These are phyloP conservation scores for Leptatherina wallacei DNA, from an alignment of 2,797 vertebrate genomes.

Conservation along the genomic window DNA sequence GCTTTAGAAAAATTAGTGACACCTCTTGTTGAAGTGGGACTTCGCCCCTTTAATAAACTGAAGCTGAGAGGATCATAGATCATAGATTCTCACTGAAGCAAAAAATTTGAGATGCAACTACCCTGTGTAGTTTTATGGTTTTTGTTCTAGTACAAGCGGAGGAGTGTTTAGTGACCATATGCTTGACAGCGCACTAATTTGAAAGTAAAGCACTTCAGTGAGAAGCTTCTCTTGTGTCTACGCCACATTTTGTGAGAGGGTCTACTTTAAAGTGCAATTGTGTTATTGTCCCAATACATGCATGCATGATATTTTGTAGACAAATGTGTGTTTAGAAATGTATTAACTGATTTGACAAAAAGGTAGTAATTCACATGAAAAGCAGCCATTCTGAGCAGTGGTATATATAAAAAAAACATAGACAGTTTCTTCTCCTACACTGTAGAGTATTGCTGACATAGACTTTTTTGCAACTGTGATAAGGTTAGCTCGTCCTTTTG, in stretches of 20 bases:
- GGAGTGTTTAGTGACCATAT: slow-evolving; percentile 49
- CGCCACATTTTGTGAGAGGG: background rate
- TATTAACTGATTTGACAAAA: too few relatives aligned
- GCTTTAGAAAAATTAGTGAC: slow-evolving; percentile 61
- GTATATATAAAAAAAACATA: background rate
- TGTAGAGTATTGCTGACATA: background rate
- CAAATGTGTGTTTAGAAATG: background rate
- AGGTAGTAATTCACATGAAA: too few relatives aligned
- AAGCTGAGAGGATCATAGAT: slow-evolving; percentile 21
- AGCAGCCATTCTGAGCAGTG: too few relatives aligned
- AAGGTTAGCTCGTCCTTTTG: background rate
- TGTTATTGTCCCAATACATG: background rate
- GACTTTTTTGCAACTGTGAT: background rate
- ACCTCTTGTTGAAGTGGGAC: slow-evolving; percentile 42
- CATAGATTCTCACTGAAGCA: slow-evolving; percentile 28
- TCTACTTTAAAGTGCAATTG: background rate
- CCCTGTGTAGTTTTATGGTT: slow-evolving; percentile 23
- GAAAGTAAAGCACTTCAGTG: background rate
- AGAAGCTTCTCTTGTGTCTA: background rate
- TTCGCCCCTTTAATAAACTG: slow-evolving; percentile 24
- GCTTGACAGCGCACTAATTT: slow-evolving; percentile 34
- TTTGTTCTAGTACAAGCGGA: slow-evolving; percentile 42
- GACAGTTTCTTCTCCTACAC: background rate
- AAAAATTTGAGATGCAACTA: slow-evolving; percentile 12
- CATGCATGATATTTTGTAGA: background rate